Percentiles rank a stretch among this genome's conserved stretches.
These are phyloP conservation scores for Theretra japonica DNA, from an alignment of 2,888 invertebrate species.

Conservation along the genomic window DNA sequence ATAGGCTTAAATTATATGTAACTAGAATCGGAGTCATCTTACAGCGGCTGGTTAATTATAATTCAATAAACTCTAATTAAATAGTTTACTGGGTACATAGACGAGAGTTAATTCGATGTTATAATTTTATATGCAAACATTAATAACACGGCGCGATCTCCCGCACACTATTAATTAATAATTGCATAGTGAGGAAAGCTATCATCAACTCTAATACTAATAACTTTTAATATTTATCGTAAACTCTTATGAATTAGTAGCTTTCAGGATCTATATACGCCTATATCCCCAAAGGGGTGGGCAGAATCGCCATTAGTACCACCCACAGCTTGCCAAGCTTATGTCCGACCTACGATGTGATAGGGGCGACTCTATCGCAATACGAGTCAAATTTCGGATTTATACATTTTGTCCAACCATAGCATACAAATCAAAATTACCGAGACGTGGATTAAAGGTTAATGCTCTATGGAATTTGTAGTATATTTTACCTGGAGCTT, in stretches of 20 bases:
- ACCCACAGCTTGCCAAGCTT: too few species aligned
- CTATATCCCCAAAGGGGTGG: not conserved
- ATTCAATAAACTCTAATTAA: not conserved
- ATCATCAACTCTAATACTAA: not conserved
- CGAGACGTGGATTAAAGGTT: conserved; percentile 18
- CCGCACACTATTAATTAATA: not conserved
- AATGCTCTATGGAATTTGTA: conserved; percentile 13
- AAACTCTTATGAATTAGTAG: too few species aligned
- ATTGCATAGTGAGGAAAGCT: not conserved
- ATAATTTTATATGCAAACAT: not conserved
- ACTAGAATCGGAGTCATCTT: not conserved
- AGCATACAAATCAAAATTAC: not conserved
- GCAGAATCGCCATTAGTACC: too few species aligned
- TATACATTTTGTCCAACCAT: not conserved
- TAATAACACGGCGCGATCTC: conserved; percentile 1
- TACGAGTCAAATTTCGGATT: not conserved
- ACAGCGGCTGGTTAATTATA: not conserved
- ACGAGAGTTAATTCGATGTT: not conserved
- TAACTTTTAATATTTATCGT: not conserved
- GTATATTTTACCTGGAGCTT: conserved; percentile 18
- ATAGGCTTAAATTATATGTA: not conserved
- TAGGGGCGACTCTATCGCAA: not conserved
- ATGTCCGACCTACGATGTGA: too few species aligned
- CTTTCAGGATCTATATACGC: not conserved
- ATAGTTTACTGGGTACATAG: not conserved